Conservation (phyloP, 2,797 vertebrate genomes). For the Nannoperca obscura region DNA sequence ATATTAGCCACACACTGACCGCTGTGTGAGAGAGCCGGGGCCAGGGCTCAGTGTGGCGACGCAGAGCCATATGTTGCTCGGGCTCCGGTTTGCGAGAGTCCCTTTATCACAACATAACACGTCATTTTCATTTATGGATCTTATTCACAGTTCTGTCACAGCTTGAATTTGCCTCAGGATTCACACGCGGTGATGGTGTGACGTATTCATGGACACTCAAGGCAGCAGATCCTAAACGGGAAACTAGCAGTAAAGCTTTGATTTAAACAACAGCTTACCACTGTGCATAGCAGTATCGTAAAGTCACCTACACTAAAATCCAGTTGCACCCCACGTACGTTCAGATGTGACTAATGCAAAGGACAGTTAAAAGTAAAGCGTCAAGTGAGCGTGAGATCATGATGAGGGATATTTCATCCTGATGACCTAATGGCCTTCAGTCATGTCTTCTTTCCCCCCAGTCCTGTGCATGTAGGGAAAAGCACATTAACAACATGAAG, state of each 20-base stretch:
- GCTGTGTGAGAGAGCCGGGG: conserved; percentile 25
- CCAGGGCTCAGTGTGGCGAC: conserved; percentile 47
- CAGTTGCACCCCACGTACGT: conserved; percentile 8
- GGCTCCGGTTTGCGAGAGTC: background rate
- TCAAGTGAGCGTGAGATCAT: conserved; percentile 23
- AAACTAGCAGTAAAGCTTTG: background rate
- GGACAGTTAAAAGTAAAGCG: background rate
- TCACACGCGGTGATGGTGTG: conserved; percentile 4
- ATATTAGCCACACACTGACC: conserved; percentile 45
- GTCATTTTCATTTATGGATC: conserved; percentile 7
- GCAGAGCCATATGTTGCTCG: conserved; percentile 29
- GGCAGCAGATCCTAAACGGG: conserved; percentile 12
- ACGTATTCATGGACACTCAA: conserved; percentile 15
- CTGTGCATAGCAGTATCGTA: background rate
- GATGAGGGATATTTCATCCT: conserved; percentile 16
- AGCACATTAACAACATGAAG: background rate
- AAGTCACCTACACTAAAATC: conserved; percentile 20
- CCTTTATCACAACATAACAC: conserved; percentile 15
- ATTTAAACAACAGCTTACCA: conserved; percentile 26
- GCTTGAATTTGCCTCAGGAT: conserved; percentile 33
- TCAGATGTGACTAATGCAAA: conserved; percentile 36
- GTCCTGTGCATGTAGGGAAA: background rate
- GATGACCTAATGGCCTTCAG: conserved; percentile 38
- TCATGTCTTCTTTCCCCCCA: conserved; percentile 10
- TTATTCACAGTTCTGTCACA: background rate